A percentile compares a stretch with the other conserved stretches of the same genome.
Conservation (phyloP, 2,113 vertebrate genomes). For the Campylorhamphus procurvoides region DNA sequence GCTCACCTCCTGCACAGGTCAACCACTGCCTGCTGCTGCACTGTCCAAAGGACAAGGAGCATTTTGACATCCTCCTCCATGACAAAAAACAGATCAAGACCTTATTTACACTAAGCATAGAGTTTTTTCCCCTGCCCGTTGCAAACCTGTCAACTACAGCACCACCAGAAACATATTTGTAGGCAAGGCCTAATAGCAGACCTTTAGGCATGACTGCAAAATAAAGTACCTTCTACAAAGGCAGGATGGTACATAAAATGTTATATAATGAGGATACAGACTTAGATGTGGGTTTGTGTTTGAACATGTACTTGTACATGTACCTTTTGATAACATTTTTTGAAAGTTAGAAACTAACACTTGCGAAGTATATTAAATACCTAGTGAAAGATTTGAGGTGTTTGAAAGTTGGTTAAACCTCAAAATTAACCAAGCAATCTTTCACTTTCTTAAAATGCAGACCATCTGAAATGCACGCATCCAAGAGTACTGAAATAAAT, state of each 20-base stretch:
- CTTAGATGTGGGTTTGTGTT: not conserved
- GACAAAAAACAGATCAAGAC: not conserved
- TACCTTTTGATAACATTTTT: not conserved
- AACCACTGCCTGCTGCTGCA: not conserved
- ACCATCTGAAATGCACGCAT: not conserved
- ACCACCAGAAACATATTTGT: not conserved
- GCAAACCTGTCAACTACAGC: not conserved
- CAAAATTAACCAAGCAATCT: not conserved
- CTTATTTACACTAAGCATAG: accelerated
- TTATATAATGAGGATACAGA: not conserved
- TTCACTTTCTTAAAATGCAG: not conserved
- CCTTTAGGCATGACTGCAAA: not conserved
- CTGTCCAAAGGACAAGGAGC: not conserved
- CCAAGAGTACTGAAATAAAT: not conserved
- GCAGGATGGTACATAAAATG: not conserved
- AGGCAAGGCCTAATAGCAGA: not conserved
- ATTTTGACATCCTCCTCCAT: not conserved
- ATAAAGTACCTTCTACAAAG: not conserved
- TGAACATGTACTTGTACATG: not conserved
- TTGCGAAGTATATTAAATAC: not conserved
- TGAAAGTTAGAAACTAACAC: not conserved
- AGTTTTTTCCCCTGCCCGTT: not conserved
- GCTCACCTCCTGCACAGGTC: not conserved
- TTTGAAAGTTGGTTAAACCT: not conserved
- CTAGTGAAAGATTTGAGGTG: not conserved